These are phyloP conservation scores for Choloepus didactylus DNA, from an alignment of 2,797 vertebrate genomes.

Conservation along the genomic window DNA sequence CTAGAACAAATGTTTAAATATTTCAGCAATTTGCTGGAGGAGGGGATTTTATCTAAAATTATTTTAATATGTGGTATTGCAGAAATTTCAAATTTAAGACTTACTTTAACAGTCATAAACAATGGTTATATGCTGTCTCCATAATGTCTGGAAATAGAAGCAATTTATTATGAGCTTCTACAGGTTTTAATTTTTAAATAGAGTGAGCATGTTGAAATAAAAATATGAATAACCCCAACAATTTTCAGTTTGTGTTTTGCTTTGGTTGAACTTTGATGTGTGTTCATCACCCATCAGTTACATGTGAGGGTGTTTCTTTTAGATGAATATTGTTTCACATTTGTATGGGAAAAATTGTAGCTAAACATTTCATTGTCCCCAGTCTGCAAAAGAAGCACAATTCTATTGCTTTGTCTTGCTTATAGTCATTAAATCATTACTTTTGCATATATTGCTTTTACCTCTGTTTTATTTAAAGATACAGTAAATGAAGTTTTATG, in stretches of 20 bases:
- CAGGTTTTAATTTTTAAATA: slow-evolving; percentile 81
- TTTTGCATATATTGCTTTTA: slow-evolving; percentile 91
- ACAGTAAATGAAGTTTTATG: slow-evolving; percentile 88
- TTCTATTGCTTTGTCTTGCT: slow-evolving; percentile 93
- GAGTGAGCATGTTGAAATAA: slow-evolving; percentile 84
- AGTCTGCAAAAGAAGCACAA: slow-evolving; percentile 93
- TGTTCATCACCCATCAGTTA: slow-evolving; percentile 88
- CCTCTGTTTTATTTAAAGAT: slow-evolving; percentile 89
- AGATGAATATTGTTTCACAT: slow-evolving; percentile 91
- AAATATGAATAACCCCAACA: slow-evolving; percentile 83
- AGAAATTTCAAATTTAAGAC: slow-evolving; percentile 88
- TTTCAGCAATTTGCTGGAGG: slow-evolving; percentile 83
- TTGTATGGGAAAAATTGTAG: slow-evolving; percentile 90
- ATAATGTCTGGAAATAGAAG: slow-evolving; percentile 83
- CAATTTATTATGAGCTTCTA: slow-evolving; percentile 86
- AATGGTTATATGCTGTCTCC: slow-evolving; percentile 84
- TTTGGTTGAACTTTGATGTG: slow-evolving; percentile 89
- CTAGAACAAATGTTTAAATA: slow-evolving; percentile 86
- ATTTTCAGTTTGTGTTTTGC: slow-evolving; percentile 89
- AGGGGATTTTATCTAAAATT: slow-evolving; percentile 88
- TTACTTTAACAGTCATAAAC: slow-evolving; percentile 81
- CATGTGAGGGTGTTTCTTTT: slow-evolving; percentile 90
- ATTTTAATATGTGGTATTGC: slow-evolving; percentile 88
- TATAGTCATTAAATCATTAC: slow-evolving; percentile 94
- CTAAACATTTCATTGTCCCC: slow-evolving; percentile 91